Evolutionary conservation across 2,113 vertebrate species (phyloP).

Genomic region (Psephotus haematonotus): DNA sequence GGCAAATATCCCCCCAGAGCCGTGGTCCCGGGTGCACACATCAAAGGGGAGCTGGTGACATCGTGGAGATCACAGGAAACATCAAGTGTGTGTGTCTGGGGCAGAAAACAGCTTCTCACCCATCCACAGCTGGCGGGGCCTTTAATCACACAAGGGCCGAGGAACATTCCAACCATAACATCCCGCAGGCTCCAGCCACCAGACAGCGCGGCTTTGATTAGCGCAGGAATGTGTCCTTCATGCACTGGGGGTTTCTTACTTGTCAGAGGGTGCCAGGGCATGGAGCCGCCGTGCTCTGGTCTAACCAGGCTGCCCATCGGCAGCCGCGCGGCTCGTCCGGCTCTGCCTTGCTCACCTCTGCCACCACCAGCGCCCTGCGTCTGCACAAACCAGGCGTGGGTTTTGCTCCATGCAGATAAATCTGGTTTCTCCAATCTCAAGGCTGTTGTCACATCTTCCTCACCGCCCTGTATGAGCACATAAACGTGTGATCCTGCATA

Average conservation of each 20-base stretch:
- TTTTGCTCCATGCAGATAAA: rapidly evolving
- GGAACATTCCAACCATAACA: slow-evolving; percentile 65
- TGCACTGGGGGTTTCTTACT: background rate
- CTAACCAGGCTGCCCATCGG: background rate
- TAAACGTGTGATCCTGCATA: rapidly evolving
- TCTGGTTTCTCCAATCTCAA: background rate
- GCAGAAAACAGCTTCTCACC: background rate
- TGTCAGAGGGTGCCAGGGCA: background rate
- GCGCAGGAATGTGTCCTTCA: slow-evolving; percentile 41
- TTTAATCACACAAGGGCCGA: background rate
- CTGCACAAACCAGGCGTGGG: background rate
- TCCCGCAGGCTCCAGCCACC: slow-evolving; percentile 51
- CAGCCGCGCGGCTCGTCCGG: rapidly evolving
- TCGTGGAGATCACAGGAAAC: slow-evolving; percentile 19
- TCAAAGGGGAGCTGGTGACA: slow-evolving; percentile 47
- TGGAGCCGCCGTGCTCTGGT: rapidly evolving
- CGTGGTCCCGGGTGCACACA: background rate
- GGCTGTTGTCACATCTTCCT: rapidly evolving
- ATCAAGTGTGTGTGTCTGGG: background rate
- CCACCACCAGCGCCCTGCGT: background rate
- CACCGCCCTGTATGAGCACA: rapidly evolving
- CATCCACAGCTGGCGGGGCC: slow-evolving; percentile 42
- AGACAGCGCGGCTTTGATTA: slow-evolving; percentile 21
- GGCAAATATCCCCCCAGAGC: background rate
- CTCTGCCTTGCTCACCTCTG: background rate